A percentile compares a stretch with the other conserved stretches of the same genome.
Evolutionary conservation across 2,113 vertebrate species (phyloP).

Genomic region (Petrocephalus zakoni): DNA sequence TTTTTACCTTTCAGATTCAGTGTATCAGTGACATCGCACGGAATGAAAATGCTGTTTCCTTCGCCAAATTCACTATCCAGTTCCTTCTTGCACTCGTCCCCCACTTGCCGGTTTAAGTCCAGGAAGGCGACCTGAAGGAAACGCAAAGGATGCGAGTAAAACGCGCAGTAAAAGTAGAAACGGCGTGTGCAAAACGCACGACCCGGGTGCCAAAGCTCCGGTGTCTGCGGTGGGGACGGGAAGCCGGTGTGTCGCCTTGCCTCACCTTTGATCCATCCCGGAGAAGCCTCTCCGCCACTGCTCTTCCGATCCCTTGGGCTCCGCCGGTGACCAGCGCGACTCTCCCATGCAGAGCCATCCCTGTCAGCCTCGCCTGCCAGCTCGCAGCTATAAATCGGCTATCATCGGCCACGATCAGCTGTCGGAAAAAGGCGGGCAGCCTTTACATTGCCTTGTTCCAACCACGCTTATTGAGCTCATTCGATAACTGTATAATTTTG

Average conservation of each 20-base stretch:
- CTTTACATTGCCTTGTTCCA: conserved; percentile 36
- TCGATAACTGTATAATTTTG: background rate
- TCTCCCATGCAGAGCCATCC: conserved; percentile 82
- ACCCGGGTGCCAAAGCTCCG: background rate
- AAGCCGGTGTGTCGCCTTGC: background rate
- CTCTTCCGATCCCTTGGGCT: conserved; percentile 89
- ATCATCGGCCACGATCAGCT: background rate
- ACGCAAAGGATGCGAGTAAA: background rate
- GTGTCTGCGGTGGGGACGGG: background rate
- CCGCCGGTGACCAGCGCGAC: conserved; percentile 92
- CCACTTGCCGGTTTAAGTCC: conserved; percentile 72
- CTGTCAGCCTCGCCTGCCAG: conserved; percentile 15
- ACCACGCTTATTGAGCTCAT: conserved; percentile 29
- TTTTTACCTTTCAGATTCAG: conserved; percentile 76
- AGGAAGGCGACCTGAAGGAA: conserved; percentile 51
- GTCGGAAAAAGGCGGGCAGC: conserved; percentile 29
- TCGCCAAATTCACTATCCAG: conserved; percentile 76
- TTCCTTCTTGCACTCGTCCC: conserved; percentile 67
- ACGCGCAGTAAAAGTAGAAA: background rate
- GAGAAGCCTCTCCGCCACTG: conserved; percentile 73
- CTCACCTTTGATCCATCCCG: conserved; percentile 74
- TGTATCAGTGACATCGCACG: conserved; percentile 80
- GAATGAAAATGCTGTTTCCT: conserved; percentile 71
- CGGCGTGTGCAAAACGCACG: background rate
- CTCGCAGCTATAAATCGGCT: conserved; percentile 40